phyloP scores from a whole-genome alignment of 1,140 invertebrate species.

The Lamellibrachia luymesi region DNA sequence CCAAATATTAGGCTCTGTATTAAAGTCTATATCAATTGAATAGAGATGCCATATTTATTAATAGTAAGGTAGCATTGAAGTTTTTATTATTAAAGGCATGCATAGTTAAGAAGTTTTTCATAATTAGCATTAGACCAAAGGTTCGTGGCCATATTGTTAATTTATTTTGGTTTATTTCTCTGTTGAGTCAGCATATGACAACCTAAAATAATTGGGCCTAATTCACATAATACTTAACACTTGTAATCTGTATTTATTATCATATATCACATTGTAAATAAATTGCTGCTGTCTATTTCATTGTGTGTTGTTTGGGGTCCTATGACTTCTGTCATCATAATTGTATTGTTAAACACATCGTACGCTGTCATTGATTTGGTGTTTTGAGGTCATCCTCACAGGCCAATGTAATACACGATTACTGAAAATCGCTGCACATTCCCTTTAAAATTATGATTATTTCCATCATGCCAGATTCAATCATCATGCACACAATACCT shows the following conservation, averaged over 20 bases:
- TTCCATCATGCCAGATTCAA: too few species aligned
- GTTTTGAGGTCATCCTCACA: too few species aligned
- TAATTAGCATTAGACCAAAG: not conserved
- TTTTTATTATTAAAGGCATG: not conserved
- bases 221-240: not conserved
- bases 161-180: not conserved
- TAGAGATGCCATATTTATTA: not conserved
- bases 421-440: too few species aligned
- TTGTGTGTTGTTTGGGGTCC: not conserved
- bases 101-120: not conserved
- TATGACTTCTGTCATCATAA: not conserved
- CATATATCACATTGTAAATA: not conserved
- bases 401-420: too few species aligned
- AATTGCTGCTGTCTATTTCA: not conserved
- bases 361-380: too few species aligned
- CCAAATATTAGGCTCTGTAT: not conserved
- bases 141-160: not conserved
- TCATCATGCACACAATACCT: too few species aligned
- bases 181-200: not conserved
- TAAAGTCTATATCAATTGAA: not conserved
- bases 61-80: not conserved
- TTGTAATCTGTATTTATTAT: conserved; percentile 1
- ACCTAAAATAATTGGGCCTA: not conserved
- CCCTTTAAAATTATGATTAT: too few species aligned
- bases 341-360: too few species aligned